Percentiles rank a stretch among this genome's conserved stretches.
Evolutionary conservation across 2,113 vertebrate species (phyloP).

Genomic region (Carettochelys insculpta): DNA sequence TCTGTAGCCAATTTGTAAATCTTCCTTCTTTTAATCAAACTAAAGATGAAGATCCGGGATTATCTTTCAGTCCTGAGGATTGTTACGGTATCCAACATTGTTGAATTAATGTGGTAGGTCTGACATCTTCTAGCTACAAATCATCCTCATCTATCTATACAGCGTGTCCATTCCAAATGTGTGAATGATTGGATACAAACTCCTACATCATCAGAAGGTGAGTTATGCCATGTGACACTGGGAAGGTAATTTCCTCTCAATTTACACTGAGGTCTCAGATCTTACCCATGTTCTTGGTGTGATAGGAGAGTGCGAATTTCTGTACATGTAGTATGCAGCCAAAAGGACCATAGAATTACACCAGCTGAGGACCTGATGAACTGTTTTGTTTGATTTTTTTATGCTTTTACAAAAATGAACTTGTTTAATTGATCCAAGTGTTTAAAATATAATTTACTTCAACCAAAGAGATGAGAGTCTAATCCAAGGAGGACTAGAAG

Average conservation of each 20-base stretch:
- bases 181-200: not conserved
- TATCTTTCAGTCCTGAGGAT: not conserved
- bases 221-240: not conserved
- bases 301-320: not conserved
- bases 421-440: not conserved
- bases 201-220: not conserved
- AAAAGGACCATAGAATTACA: not conserved
- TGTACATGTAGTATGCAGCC: not conserved
- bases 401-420: constrained; percentile 25
- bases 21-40: not conserved
- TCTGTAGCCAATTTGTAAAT: not conserved
- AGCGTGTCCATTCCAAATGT: not conserved
- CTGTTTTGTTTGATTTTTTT: constrained; percentile 4
- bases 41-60: not conserved
- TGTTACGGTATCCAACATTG: not conserved
- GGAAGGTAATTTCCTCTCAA: not conserved
- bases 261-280: not conserved
- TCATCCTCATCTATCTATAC: not conserved
- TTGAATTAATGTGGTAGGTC: not conserved
- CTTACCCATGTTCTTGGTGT: not conserved
- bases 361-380: not conserved
- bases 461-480: not conserved
- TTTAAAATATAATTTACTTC: not conserved
- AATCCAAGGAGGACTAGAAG: accelerated
- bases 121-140: not conserved